Evolutionary conservation across 2,888 invertebrate genomes (phyloP).

Genomic region (Eristalis pertinax): DNA sequence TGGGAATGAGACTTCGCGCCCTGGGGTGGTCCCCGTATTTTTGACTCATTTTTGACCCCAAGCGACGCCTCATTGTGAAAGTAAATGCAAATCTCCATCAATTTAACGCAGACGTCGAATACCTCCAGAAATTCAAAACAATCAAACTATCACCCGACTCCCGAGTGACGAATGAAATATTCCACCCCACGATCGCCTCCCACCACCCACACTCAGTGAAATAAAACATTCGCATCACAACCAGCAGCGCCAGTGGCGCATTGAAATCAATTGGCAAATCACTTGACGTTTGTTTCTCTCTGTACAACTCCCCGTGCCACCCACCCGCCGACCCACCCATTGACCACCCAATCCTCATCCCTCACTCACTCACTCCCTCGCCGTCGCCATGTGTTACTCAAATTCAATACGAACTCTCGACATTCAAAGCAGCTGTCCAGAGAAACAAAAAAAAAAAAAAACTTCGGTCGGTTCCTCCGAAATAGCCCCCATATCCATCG

Average conservation of each 20-base stretch:
- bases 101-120: not conserved
- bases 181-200: not conserved
- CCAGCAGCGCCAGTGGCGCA: not conserved
- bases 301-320: not conserved
- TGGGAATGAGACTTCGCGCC: too few species aligned
- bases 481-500: conserved; percentile 43
- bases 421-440: conserved; percentile 70
- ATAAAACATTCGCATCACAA: conserved; percentile 27
- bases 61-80: not conserved
- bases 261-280: conserved; percentile 41
- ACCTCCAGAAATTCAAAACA: not conserved
- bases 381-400: conserved; percentile 55
- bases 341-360: not conserved
- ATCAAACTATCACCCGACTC: not conserved
- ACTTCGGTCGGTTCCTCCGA: conserved; percentile 27
- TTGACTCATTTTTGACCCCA: not conserved
- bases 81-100: not conserved
- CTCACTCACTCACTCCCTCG: too few species aligned
- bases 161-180: not conserved
- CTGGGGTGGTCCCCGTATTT: too few species aligned
- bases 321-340: conserved; percentile 2
- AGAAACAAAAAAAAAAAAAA: conserved; percentile 21
- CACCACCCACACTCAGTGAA: not conserved
- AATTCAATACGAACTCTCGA: conserved; percentile 60
- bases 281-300: conserved; percentile 44